These are phyloP conservation scores for Lepus europaeus DNA, from an alignment of 2,113 vertebrate genomes.

Conservation along the genomic window DNA sequence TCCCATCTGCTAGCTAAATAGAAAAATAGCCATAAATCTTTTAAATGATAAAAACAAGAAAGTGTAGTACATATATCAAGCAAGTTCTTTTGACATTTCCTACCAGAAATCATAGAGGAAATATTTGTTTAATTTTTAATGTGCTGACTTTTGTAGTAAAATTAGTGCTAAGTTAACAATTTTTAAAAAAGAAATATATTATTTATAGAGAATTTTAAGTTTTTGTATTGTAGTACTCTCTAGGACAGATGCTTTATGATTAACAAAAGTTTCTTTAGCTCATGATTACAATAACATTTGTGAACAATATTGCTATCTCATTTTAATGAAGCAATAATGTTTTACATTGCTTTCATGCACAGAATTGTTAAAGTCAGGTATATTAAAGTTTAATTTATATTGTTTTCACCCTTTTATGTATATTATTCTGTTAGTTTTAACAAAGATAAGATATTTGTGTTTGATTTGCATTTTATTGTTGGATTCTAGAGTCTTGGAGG, in stretches of 20 bases:
- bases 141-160: slow-evolving; percentile 2
- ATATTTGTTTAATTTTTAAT: slow-evolving; percentile 72
- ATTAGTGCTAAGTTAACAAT: slow-evolving; percentile 32
- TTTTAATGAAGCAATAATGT: slow-evolving; percentile 9
- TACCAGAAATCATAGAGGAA: slow-evolving; percentile 50
- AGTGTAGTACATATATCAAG: slow-evolving; percentile 67
- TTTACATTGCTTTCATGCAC: neutral
- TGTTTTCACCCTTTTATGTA: neutral
- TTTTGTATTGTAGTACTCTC: neutral
- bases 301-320: neutral
- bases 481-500: neutral
- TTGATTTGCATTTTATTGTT: slow-evolving; percentile 10
- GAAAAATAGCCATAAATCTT: slow-evolving; percentile 87
- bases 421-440: neutral
- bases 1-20: slow-evolving; percentile 90
- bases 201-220: neutral
- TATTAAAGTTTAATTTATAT: neutral
- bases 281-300: neutral
- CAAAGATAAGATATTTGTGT: neutral
- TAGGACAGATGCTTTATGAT: neutral
- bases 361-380: neutral
- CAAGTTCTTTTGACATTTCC: slow-evolving; percentile 61
- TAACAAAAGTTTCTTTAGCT: neutral
- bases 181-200: slow-evolving; percentile 18
- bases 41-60: slow-evolving; percentile 86